A percentile compares a stretch with the other conserved stretches of the same genome.
phyloP scores from a whole-genome alignment of 2,888 invertebrate genomes.

The Shargacucullia verbasci region DNA sequence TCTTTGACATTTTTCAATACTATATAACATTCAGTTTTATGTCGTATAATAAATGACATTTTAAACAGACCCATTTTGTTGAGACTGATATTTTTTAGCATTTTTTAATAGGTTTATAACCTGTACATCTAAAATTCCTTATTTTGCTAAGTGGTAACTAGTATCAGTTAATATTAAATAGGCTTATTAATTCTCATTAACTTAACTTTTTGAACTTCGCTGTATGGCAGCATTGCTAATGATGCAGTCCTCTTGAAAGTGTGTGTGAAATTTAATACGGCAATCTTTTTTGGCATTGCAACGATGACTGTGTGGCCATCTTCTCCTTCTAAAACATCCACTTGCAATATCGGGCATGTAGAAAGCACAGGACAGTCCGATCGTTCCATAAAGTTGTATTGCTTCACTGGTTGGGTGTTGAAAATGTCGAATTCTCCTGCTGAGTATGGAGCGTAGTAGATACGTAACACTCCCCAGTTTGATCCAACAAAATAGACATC shows the following conservation, averaged over 20 bases:
- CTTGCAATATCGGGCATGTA: conserved; percentile 71
- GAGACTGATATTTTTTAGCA: too few relatives aligned
- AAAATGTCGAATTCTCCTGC: conserved; percentile 72
- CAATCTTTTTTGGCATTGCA: conserved; percentile 80
- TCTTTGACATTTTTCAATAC: too few relatives aligned
- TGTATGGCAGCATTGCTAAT: conserved; percentile 62
- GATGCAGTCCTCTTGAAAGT: conserved; percentile 60
- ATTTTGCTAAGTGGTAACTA: not conserved
- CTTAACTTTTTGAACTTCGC: conserved; percentile 24
- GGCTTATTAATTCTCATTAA: conserved; percentile 20
- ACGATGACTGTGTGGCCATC: conserved; percentile 75
- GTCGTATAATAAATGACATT: too few relatives aligned
- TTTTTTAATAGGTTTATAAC: too few relatives aligned
- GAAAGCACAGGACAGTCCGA: conserved; percentile 72
- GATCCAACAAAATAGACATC: conserved; percentile 78
- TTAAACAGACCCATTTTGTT: too few relatives aligned
- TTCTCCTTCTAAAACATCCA: conserved; percentile 74
- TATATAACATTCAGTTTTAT: too few relatives aligned
- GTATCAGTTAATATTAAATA: conserved; percentile 7
- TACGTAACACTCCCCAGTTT: conserved; percentile 72
- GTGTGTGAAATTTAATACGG: conserved; percentile 71
- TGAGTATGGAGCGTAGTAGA: conserved; percentile 73
- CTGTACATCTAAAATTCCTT: too few relatives aligned
- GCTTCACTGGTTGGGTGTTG: conserved; percentile 69
- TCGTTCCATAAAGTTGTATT: conserved; percentile 75